Evolutionary conservation across 1,140 invertebrate species (phyloP).

Genomic region (Drosophila yakuba): DNA sequence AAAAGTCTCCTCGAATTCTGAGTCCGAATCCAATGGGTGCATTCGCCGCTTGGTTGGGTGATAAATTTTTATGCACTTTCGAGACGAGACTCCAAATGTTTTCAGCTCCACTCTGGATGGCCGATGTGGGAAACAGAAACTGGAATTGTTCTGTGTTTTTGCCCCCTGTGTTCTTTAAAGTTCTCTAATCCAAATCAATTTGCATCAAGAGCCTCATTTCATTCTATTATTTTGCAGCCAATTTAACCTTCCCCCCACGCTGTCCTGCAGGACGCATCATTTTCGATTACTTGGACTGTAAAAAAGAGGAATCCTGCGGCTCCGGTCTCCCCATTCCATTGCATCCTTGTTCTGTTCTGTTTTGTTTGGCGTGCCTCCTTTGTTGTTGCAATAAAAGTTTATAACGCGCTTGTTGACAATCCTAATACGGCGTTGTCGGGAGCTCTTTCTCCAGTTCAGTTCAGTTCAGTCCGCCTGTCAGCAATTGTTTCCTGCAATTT

Average conservation of each 20-base stretch:
- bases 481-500: slow-evolving; percentile 78
- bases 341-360: neutral
- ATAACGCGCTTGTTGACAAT: slow-evolving; percentile 81
- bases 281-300: slow-evolving; percentile 72
- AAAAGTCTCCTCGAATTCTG: slow-evolving; percentile 16
- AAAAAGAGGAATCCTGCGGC: slow-evolving; percentile 24
- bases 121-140: slow-evolving; percentile 28
- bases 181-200: slow-evolving; percentile 84
- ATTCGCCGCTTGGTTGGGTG: slow-evolving; percentile 13
- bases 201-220: slow-evolving; percentile 83
- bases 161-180: slow-evolving; percentile 38
- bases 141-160: neutral
- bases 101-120: slow-evolving; percentile 16
- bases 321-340: neutral
- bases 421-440: slow-evolving; percentile 65
- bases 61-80: slow-evolving; percentile 70
- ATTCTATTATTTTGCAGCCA: slow-evolving; percentile 82
- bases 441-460: slow-evolving; percentile 8
- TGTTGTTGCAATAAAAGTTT: slow-evolving; percentile 78
- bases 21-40: slow-evolving; percentile 7
- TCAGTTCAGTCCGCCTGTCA: slow-evolving; percentile 52
- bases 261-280: slow-evolving; percentile 72
- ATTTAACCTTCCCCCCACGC: slow-evolving; percentile 43
- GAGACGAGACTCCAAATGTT: slow-evolving; percentile 43
- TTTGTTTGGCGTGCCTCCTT: slow-evolving; percentile 4